Base-by-base conservation (phyloP, 2,888 invertebrate species). In the Apodemia mormo region DNA sequence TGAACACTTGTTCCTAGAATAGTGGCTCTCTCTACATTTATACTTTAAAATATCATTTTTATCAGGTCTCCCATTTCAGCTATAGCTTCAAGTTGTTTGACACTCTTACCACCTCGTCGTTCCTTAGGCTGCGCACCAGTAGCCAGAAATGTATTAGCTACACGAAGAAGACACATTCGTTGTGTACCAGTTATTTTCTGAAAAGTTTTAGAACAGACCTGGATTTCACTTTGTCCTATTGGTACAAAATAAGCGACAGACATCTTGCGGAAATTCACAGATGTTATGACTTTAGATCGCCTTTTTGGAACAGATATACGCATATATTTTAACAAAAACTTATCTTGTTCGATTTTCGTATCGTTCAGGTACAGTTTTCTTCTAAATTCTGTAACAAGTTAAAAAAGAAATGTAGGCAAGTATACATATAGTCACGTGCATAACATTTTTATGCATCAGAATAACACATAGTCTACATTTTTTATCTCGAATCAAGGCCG, bases 261-360 rank as follows among this genome's bases (percentile, higher is more conserved):
- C n/a, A 56, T 56, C 56, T 56, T 56, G 56, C 56, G 22, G 22
- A 56, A 56, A 56, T 22, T 56, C n/a, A 56, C 56, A 56, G 56
- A 56, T 56, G 22, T n/a, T 56, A n/a, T 56, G 22, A 56, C 56
- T 56, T 56, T 56, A 56, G 56, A 56, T 56, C 56, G 56, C 56
- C 56, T n/a, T 56, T 56, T 56, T 5, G 56, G 56, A 56, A 56
- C 22, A n/a, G 56, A 56, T 56, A n/a, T n/a, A n/a, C n/a, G n/a
- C 56, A 56, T 56, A n/a, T 56, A 56, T 56, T 56, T 56, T 56
- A 56, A 56, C 56, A 56, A 56, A 56, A 56, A 54, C 54, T 54
- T 54, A 54, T 54, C 54, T 54, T 54, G 22, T 54, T 54, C 54
- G 14, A 54, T 54, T n/a, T 54, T 54, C 14, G 54, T 54, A 54